Conservation (phyloP, 2,888 invertebrate species). For the Neoaliturus tenellus region DNA sequence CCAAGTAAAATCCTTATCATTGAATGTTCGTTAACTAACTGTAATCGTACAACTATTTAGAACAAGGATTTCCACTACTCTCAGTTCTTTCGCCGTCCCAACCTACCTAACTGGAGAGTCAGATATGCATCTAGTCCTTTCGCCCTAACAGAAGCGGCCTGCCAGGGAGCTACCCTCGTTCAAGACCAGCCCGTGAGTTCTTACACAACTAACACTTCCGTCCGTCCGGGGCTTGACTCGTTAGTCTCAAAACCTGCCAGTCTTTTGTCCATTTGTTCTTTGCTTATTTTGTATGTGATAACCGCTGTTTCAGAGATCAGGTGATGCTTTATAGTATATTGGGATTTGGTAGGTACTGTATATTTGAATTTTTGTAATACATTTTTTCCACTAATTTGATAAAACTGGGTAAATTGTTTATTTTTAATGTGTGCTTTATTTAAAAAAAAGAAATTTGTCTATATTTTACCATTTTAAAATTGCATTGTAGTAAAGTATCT, state of each 20-base stretch:
- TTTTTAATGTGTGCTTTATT: too few species aligned
- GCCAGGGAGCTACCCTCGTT: background rate
- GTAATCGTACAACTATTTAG: background rate
- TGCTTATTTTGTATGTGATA: background rate
- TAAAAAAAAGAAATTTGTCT: too few species aligned
- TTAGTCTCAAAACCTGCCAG: background rate
- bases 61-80: conserved; percentile 32
- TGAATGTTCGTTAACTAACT: background rate
- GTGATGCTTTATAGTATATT: background rate
- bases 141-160: background rate
- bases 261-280: background rate
- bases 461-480: too few species aligned
- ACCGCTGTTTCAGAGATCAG: background rate
- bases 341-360: too few species aligned
- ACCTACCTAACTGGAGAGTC: background rate
- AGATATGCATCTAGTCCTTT: background rate
- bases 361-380: too few species aligned
- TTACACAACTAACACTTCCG: background rate
- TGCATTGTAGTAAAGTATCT: too few species aligned
- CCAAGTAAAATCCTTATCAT: too few species aligned
- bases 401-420: too few species aligned
- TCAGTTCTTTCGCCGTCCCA: background rate
- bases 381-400: too few species aligned
- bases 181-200: conserved; percentile 9
- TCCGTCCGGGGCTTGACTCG: background rate